phyloP scores from a whole-genome alignment of 2,888 invertebrate species.

The Epirrita christyi region DNA sequence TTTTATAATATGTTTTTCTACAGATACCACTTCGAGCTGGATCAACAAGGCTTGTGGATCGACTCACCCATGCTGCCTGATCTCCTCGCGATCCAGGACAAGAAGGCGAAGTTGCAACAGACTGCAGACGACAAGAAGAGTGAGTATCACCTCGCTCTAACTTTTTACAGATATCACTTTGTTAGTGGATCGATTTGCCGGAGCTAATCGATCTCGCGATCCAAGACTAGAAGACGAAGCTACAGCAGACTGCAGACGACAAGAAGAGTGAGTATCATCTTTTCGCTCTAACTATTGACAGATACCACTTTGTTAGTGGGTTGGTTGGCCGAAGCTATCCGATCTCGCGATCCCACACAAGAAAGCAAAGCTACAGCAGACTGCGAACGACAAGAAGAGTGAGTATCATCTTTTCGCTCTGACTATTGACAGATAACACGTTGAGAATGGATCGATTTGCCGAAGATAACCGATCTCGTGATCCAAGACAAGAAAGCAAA shows the following conservation, averaged over 20 bases:
- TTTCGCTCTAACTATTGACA: too few species aligned
- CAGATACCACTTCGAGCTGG: slow-evolving; percentile 79
- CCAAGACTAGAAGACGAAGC: slow-evolving; percentile 54
- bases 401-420: too few species aligned
- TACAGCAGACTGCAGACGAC: slow-evolving; percentile 56
- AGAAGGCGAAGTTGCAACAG: slow-evolving; percentile 46
- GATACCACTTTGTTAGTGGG: slow-evolving; percentile 63
- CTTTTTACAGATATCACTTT: too few species aligned
- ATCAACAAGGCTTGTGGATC: slow-evolving; percentile 78
- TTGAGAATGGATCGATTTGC: slow-evolving; percentile 81
- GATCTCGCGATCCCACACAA: slow-evolving; percentile 68
- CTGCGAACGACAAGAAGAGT: slow-evolving; percentile 67
- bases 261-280: slow-evolving; percentile 64
- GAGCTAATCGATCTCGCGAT: slow-evolving; percentile 75
- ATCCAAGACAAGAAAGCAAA: slow-evolving; percentile 57
- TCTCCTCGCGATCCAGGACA: slow-evolving; percentile 65
- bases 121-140: slow-evolving; percentile 65
- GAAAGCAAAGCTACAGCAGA: slow-evolving; percentile 45
- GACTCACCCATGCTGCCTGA: slow-evolving; percentile 81
- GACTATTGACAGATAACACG: too few species aligned
- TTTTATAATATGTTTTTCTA: background rate
- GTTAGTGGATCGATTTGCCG: slow-evolving; percentile 80
- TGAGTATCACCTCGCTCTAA: too few species aligned
- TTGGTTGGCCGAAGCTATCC: slow-evolving; percentile 79
- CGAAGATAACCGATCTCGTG: slow-evolving; percentile 76